Conservation (phyloP, 92 coral and sea anemone genomes). For the Scolanthus callimorphus region DNA sequence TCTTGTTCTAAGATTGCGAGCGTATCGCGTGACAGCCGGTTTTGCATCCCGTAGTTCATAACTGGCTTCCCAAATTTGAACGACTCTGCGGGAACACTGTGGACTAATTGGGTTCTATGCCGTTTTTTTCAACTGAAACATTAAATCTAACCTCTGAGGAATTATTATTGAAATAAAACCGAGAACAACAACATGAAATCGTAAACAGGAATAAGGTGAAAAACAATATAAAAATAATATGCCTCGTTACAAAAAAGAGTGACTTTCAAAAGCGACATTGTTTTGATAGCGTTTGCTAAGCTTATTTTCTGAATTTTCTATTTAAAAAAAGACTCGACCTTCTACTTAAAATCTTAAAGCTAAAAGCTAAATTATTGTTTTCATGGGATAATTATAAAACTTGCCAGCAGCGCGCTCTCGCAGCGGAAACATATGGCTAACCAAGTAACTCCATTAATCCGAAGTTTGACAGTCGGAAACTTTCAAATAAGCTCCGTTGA, state of each 20-base stretch:
- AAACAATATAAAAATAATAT: too few species aligned
- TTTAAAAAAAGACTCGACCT: slow-evolving; percentile 11
- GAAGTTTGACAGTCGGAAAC: slow-evolving; percentile 75
- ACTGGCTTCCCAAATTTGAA: not conserved
- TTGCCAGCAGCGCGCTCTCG: slow-evolving; percentile 42
- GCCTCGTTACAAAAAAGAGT: not conserved
- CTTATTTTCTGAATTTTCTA: too few species aligned
- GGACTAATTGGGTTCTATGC: slow-evolving; percentile 1
- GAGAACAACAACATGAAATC: slow-evolving; percentile 48
- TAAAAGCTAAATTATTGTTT: slow-evolving; percentile 76
- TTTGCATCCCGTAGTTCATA: slow-evolving; percentile 3
- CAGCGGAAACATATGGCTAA: slow-evolving; percentile 72
- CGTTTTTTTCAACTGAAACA: slow-evolving; percentile 15
- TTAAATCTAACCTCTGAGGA: slow-evolving; percentile 55
- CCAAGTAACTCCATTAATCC: slow-evolving; percentile 84
- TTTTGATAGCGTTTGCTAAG: too few species aligned
- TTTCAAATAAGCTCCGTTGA: slow-evolving; percentile 59
- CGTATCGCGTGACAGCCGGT: slow-evolving; percentile 38
- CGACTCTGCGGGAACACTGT: not conserved
- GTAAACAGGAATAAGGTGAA: slow-evolving; percentile 47
- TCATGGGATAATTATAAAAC: slow-evolving; percentile 61
- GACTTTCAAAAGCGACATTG: not conserved
- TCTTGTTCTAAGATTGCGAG: too few species aligned
- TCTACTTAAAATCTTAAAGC: slow-evolving; percentile 22
- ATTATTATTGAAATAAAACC: slow-evolving; percentile 42